These are phyloP conservation scores for Pterocles gutturalis DNA, from an alignment of 2,113 vertebrate genomes.

Conservation along the genomic window DNA sequence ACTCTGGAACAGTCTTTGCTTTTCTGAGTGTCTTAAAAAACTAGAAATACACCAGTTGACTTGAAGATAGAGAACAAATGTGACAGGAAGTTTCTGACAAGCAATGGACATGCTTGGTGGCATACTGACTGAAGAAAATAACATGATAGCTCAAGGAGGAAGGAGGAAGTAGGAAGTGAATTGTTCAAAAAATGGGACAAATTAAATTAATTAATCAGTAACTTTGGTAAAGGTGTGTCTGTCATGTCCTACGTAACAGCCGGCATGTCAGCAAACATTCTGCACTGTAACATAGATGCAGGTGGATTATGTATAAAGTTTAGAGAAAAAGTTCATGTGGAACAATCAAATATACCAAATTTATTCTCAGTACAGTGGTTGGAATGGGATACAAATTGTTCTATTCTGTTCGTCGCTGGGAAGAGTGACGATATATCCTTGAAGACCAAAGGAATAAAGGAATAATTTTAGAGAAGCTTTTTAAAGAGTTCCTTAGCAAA, in stretches of 20 bases:
- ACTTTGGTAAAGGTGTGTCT: background rate
- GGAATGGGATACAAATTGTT: background rate
- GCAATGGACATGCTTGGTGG: background rate
- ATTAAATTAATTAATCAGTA: background rate
- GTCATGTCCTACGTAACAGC: background rate
- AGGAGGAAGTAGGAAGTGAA: background rate
- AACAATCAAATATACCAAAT: background rate
- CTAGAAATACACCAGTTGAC: background rate
- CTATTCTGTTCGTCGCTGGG: background rate
- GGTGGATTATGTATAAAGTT: background rate
- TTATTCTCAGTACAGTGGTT: background rate
- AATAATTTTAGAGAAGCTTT: background rate
- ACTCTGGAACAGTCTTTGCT: background rate
- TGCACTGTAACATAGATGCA: background rate
- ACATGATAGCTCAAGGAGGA: accelerated
- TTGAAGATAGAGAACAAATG: background rate
- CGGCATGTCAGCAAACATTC: background rate
- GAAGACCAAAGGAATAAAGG: background rate
- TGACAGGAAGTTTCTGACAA: background rate
- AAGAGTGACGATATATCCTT: background rate
- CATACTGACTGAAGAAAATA: background rate
- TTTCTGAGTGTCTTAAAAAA: background rate
- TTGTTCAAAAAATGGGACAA: background rate
- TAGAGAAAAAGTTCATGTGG: background rate
- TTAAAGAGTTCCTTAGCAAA: background rate